Percentiles rank a stretch among this genome's conserved stretches.
Evolutionary conservation across 2,888 invertebrate species (phyloP).

Genomic region (Oscheius sp.): DNA sequence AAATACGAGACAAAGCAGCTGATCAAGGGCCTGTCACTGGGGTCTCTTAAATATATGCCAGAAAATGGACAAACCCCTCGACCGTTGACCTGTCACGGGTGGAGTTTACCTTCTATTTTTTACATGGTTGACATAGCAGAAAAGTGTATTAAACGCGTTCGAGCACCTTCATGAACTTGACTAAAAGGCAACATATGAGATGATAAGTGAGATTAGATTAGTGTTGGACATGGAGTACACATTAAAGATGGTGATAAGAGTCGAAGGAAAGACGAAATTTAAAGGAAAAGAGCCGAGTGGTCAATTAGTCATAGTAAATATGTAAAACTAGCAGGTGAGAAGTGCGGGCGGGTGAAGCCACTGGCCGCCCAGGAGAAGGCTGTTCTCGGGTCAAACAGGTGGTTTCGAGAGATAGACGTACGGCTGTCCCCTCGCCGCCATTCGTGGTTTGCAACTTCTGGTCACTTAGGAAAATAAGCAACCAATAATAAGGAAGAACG

Average conservation of each 20-base stretch:
- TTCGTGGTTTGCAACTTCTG: slow-evolving; percentile 20
- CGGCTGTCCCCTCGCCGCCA: slow-evolving; percentile 24
- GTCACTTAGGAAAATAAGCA: slow-evolving; percentile 2
- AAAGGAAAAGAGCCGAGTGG: background rate
- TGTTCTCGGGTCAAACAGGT: slow-evolving; percentile 31
- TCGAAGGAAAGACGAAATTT: background rate
- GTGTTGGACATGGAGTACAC: slow-evolving; percentile 22
- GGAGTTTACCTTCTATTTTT: too few relatives aligned
- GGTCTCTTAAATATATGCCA: too few relatives aligned
- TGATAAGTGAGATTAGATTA: slow-evolving; percentile 18
- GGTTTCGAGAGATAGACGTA: slow-evolving; percentile 26
- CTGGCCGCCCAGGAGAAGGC: slow-evolving; percentile 21
- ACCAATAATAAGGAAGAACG: background rate
- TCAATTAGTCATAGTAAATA: background rate
- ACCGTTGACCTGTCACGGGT: too few relatives aligned
- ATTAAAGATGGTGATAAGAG: slow-evolving; percentile 2
- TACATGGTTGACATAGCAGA: too few relatives aligned
- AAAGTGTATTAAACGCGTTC: too few relatives aligned
- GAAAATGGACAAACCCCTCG: too few relatives aligned
- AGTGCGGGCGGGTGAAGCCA: slow-evolving; percentile 17
- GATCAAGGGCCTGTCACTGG: slow-evolving; percentile 14
- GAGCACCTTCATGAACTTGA: too few relatives aligned
- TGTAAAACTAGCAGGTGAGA: slow-evolving; percentile 22
- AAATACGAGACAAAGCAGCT: slow-evolving; percentile 1
- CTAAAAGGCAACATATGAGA: slow-evolving; percentile 17